phyloP scores from a whole-genome alignment of 2,888 invertebrate genomes.

The Hydroisotoma schaefferi region DNA sequence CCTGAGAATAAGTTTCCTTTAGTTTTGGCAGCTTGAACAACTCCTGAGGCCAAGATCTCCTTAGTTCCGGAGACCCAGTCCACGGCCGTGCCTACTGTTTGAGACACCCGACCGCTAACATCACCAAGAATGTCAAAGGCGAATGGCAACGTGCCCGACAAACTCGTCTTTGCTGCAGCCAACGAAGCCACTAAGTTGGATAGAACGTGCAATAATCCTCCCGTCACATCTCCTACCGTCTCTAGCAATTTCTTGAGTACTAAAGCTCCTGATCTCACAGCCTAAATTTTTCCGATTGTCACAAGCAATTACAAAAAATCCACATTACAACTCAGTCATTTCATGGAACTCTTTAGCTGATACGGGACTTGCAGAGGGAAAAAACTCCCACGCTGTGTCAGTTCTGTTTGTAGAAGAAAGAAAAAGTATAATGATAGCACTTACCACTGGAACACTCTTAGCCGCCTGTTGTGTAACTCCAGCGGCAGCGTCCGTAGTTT shows the following conservation, averaged over 20 bases:
- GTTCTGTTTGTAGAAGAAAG: neutral
- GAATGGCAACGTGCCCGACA: conserved; percentile 48
- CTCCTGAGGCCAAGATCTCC: conserved; percentile 48
- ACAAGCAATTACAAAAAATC: no score
- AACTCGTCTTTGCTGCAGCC: conserved; percentile 49
- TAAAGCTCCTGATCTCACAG: conserved; percentile 47
- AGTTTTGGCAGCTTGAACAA: conserved; percentile 49
- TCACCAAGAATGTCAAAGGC: conserved; percentile 49
- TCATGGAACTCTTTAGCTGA: neutral
- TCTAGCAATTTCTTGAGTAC: conserved; percentile 48
- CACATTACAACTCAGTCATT: neutral
- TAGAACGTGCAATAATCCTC: conserved; percentile 48
- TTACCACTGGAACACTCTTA: conserved; percentile 49
- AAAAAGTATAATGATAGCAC: no score
- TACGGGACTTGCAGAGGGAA: neutral
- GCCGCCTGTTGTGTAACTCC: conserved; percentile 49
- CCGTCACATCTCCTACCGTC: conserved; percentile 49
- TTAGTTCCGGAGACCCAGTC: conserved; percentile 49
- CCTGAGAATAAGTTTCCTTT: conserved; percentile 49
- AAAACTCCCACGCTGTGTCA: no score
- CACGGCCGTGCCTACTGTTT: conserved; percentile 48
- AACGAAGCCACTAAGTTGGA: conserved; percentile 48
- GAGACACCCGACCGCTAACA: conserved; percentile 48
- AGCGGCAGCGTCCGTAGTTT: conserved; percentile 49
- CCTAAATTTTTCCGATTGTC: no score